Evolutionary conservation across 2,113 vertebrate species (phyloP), one percentile per base, ranked within the genome.

Genomic region (Galbula dea): DNA sequence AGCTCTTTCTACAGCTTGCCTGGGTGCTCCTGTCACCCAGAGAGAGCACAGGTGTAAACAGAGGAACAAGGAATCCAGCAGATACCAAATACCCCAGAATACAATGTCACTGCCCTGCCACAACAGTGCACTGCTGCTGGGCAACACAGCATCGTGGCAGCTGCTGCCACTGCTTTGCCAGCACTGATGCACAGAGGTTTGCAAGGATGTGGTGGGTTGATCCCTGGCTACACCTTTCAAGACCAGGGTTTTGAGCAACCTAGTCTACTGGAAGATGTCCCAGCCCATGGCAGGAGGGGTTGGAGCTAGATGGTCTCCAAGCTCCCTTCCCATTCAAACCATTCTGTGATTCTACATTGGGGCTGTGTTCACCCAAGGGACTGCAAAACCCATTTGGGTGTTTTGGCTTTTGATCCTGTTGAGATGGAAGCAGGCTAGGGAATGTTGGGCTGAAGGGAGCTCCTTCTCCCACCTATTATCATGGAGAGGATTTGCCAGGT

Each of bases 71-170:
- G n/a, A n/a, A n/a, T n/a, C n/a, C n/a, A n/a, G n/a, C n/a, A n/a
- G n/a, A n/a, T n/a, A n/a, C n/a, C n/a, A 14, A 15, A 21, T 8
- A 26, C 20, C 15, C 15, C 1, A 2, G 22, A 23, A 15, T 1
- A 5, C 62, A 6, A 1, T 12, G 55, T 43, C 1, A 8, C 46
- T 45, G 79, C 7, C 36, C 30, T 30, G 41, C 62, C 2, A 6
- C 15, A 48, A 45, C 0, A 1, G 3, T 22, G 43, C 39, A 0
- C 26, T 10, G 58, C 30, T 14, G 41, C 8, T 6, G 29, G 11
- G 21, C 34, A 8, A 30, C 15, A 13, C 1, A 4, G 37, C 6
- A 1, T 2, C 4, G 3, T 12, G 61, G 51, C 30, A 6, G 29
- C 41, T 2, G 6, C 18, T 7, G 30, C 15, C 5, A 2, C 17